Conservation (phyloP, 1,140 invertebrate genomes). For the Aporrectodea caliginosa region DNA sequence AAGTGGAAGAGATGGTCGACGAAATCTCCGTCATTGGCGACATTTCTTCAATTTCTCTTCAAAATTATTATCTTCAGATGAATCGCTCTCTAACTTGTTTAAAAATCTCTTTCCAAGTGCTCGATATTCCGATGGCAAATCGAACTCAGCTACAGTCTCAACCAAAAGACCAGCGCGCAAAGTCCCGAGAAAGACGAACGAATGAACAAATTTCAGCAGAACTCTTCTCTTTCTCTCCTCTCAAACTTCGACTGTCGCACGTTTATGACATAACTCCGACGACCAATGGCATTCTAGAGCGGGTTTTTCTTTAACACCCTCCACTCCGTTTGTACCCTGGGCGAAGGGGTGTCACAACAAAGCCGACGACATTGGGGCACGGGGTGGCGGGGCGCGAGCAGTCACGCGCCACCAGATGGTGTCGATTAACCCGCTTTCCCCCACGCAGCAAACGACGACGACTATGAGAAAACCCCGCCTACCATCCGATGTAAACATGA, state of each 20-base stretch:
- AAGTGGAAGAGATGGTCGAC: neutral
- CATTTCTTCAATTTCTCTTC: neutral
- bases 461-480: neutral
- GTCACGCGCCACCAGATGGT: neutral
- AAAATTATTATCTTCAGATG: too few relatives aligned
- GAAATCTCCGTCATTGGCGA: neutral
- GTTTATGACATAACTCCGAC: neutral
- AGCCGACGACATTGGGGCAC: neutral
- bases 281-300: neutral
- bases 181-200: too few relatives aligned
- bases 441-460: neutral
- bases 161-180: too few relatives aligned
- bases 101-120: too few relatives aligned
- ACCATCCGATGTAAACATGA: neutral
- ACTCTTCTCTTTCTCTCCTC: neutral
- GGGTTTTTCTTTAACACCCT: neutral
- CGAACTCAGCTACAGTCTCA: too few relatives aligned
- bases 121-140: too few relatives aligned
- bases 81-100: too few relatives aligned
- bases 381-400: neutral
- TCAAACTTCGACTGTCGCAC: neutral
- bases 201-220: too few relatives aligned
- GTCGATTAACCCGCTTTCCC: neutral
- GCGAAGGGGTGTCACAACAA: neutral
- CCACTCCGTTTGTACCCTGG: neutral